These are phyloP conservation scores for Andrena chrysosceles DNA, from an alignment of 2,888 invertebrate genomes.

Conservation along the genomic window DNA sequence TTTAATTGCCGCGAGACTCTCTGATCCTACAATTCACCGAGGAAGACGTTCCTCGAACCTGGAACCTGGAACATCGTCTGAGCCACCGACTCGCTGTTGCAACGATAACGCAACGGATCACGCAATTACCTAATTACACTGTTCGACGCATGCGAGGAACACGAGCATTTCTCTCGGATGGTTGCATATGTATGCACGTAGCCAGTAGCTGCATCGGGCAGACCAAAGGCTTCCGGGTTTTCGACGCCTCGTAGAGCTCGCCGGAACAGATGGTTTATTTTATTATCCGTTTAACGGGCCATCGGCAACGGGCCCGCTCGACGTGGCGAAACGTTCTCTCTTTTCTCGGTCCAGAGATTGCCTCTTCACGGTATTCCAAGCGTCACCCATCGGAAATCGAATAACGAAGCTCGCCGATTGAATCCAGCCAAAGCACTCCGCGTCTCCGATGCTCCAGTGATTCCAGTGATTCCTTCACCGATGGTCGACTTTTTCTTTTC, in stretches of 20 bases:
- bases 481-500: background rate
- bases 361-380: background rate
- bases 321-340: background rate
- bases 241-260: background rate
- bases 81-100: background rate
- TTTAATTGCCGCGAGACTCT: conserved; percentile 2
- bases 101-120: conserved; percentile 40
- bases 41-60: too few relatives aligned
- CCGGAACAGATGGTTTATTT: conserved; percentile 11
- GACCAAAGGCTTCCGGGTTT: conserved; percentile 21
- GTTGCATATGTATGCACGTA: background rate
- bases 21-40: background rate
- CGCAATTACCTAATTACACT: conserved; percentile 30
- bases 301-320: too few relatives aligned
- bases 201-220: background rate
- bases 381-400: conserved; percentile 28
- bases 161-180: conserved; percentile 50
- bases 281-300: conserved; percentile 17
- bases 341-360: background rate
- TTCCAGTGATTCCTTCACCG: background rate
- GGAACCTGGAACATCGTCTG: too few relatives aligned
- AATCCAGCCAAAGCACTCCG: background rate
- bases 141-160: conserved; percentile 23
- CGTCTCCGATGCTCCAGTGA: background rate
- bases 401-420: conserved; percentile 15